phyloP scores from a whole-genome alignment of 2,888 invertebrate species.

The Hyposoter didymator region DNA sequence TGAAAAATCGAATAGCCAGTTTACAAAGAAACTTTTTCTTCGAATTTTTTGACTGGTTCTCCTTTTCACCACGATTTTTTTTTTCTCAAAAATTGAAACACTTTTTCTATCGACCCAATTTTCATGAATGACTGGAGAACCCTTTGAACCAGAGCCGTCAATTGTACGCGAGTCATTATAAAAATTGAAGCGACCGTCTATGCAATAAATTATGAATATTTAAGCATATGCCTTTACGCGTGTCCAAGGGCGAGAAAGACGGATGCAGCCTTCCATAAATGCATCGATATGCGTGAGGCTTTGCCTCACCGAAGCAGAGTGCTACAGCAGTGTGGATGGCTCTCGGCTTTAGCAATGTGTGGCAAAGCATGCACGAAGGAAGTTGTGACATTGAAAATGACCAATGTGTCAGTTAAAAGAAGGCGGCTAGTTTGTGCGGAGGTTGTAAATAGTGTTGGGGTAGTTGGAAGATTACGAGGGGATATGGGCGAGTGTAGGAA shows the following conservation, averaged over 20 bases:
- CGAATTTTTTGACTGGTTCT: too few species aligned
- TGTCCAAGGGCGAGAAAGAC: not conserved
- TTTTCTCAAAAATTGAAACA: not conserved
- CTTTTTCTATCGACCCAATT: not conserved
- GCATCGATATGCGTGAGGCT: conserved; percentile 37
- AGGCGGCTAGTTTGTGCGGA: conserved; percentile 35
- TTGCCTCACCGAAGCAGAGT: conserved; percentile 6
- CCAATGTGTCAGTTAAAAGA: conserved; percentile 50
- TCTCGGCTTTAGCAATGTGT: not conserved
- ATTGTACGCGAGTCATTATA: not conserved
- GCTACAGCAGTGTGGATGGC: conserved; percentile 1
- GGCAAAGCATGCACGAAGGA: conserved; percentile 16
- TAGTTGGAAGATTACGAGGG: conserved; percentile 44
- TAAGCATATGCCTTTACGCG: not conserved
- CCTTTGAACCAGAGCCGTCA: not conserved
- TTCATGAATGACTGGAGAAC: not conserved
- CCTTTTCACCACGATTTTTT: not conserved
- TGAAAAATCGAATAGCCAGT: too few species aligned
- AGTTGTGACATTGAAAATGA: conserved; percentile 55
- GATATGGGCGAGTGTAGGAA: conserved; percentile 50
- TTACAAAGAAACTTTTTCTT: too few species aligned
- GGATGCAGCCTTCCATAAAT: not conserved
- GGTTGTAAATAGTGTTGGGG: conserved; percentile 45
- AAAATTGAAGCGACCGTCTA: conserved; percentile 20
- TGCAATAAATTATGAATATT: conserved; percentile 31